Base-by-base conservation (phyloP, 2,888 invertebrate species). In the Trissolcus brochymenae region DNA sequence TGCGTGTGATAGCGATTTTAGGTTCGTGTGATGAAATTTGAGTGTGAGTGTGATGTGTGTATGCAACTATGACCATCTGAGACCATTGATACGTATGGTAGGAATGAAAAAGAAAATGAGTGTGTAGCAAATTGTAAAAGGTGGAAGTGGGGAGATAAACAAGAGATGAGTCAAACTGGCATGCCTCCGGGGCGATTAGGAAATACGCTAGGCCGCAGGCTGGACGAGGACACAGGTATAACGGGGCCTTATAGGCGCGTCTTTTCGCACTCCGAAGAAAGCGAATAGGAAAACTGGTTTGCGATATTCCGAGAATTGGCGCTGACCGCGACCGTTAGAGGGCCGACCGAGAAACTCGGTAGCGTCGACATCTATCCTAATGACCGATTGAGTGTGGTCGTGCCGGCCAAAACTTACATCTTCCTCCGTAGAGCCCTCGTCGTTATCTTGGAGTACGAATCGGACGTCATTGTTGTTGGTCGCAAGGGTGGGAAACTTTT, bases 381-480 rank as follows among this genome's bases (percentile, higher is more conserved):
- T 68, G 62, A 62, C 67, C 62, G 57, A 59, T 75, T 75, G 49
- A 75, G 74, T 74, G 62, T 25, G 4, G 25, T 25, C 25, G 25
- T 25, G 25, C 25, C 25, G 4, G 25, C 35, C 46, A 46, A 46
- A n/a, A 46, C 46, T 46, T 46, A 46, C 46, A 7, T 46, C 46
- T 16, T 46, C 14, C 6, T 46, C n/a, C 35, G 35, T 35, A 11
- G 35, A 35, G 72, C 88, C 87, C 64, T 88, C 87, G 16, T 76
- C 82, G 60, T 88, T 87, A 29, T 88, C 86, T 55, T 82, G 85
- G 9, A 87, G 82, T 11, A 88, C 88, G 78, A 89, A 89, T 35
- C 84, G 83, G 35, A 88, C 88, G 81, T 89, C 88, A 79, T 88
- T 88, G 79, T 89, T 88, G 82, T 88, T 88, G 56, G 72, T 79